Base-by-base conservation (phyloP, 2,797 vertebrate genomes). In the Anguilla marmorata region DNA sequence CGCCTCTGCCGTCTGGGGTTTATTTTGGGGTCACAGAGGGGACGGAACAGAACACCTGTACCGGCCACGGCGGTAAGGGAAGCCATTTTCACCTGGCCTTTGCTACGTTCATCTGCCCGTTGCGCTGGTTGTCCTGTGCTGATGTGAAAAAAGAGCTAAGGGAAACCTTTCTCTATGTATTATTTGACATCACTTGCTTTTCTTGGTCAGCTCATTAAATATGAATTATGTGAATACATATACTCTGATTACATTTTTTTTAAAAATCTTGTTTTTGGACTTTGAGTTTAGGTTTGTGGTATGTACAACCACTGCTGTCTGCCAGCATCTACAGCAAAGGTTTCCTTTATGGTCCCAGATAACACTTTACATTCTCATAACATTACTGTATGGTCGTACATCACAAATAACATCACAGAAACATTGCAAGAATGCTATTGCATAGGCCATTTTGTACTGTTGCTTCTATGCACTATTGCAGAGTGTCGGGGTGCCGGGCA, bases 321-420 rank as follows among this genome's bases (percentile, higher is more conserved):
- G 41, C 45, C 21, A 24, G 41, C 21, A 82, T 82, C 79, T 21
- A 48, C 79, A 82, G 79, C 45, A 50, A n/a, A 82, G 41, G 45
- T 82, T 50, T 48, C 24, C 12, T 82, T 82, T 48, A 82, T 82
- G 79, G 79, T 82, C 79, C 79, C 45, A 50, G 79, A 45, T 48
- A 82, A 82, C 79, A 82, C 79, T 21, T 82, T n/a, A 82, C 45
- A 82, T 82, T 82, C 79, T 82, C 45, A 76, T 41, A 45, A 79
- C 37, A 41, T 79, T 79, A 79, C 74, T 79, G 33, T 79, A 79
- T 79, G 74, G 74, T 21, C 45, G 74, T 37, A 79, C 33, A 5
- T 19, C 33, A 37, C 74, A 79, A 69, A 79, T 41, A 79, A 41
- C 74, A 79, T 74, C 74, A 41, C 27, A 33, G 69, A 21, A 41